Evolutionary conservation across 2,797 vertebrate species (phyloP), one percentile per base, ranked within the genome.

Genomic region (Peromyscus melanophrys): DNA sequence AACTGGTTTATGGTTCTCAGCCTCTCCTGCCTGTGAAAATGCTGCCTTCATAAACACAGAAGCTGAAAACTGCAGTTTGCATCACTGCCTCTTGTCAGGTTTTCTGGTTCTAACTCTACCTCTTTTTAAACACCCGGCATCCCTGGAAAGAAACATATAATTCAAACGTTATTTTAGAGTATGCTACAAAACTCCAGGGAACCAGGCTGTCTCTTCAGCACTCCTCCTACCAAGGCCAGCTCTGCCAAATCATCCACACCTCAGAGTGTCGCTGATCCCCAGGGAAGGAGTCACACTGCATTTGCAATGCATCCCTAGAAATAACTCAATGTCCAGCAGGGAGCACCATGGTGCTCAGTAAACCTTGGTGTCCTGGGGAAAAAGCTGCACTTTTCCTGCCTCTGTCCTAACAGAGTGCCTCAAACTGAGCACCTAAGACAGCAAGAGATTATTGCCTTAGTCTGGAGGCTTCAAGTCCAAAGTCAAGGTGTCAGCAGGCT

Each of bases 41-140:
- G 13, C 1, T 43, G 37, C 46, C 65, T 71, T 71, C 69, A 73
- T 65, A 82, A 86, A 59, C 4, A 67, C 10, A 67, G 61, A 34
- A 55, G 40, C 40, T 23, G 25, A 80, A 76, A 92, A 25, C n/a
- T 52, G 55, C 37, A 11, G 27, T 63, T 88, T 80, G 21, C 43
- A 11, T 76, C 76, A 27, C 52, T 43, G 55, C 59, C 23, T 46
- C 3, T 46, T 43, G 23, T 85, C 80, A 90, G 31, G 29, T 23
- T 89, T 96, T 40, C 69, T 57, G 59, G 6, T 59, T 85, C 29
- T 61, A 85, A 84, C 57, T 85, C 34, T 81, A n/a, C 5, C 43
- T 85, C 52, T 90, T 85, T 31, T n/a, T 67, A 85, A 92, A 49
- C 63, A 61, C 34, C 67, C 55, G 61, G 19, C 13, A 61, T 11